Evolutionary conservation across 2,888 invertebrate species (phyloP), one percentile per base, ranked within the genome.

Genomic region (Melanchra persicariae): DNA sequence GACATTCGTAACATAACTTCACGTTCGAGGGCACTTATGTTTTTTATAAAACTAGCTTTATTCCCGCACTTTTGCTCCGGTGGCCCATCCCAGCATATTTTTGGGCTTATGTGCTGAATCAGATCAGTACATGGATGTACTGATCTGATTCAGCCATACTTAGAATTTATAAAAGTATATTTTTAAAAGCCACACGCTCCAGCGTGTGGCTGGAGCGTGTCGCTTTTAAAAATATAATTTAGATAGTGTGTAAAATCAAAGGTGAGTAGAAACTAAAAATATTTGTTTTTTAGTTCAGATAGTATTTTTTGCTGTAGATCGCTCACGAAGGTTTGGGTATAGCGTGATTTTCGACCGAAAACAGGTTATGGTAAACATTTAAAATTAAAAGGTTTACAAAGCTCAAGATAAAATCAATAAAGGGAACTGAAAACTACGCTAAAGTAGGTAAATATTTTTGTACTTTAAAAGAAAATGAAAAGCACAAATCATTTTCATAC

Each of bases 281-380:
- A 24, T 26, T 2, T 51, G 6, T 51, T 51, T 15, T 17, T 54
- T 54, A 30, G 9, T 54, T 54, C 1, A 30, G 19, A 37, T 52
- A 10, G 4, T 30, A n/a, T 43, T 57, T 72, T 74, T 45, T 52
- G 2, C 12, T n/a, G 30, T 26, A 15, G 19, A 12, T 30, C n/a
- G 9, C 9, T 40, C 1, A 54, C 12, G 19, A 54, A n/a, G 37
- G 7, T 37, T 59, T 43, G 24, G 10, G 0, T 40, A 34, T 24
- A 47, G 12, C 17, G 15, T 45, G 37, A 30, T 55, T 19, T 74
- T 30, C 5, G 34, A 17, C 19, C 1, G 10, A 74, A 47, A 72
- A 74, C 66, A 9, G 5, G 73, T 61, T 62, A 22, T 52, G 45
- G 19, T 45, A 30, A 70, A 37, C 22, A 51, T 70, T 26, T 37